Evolutionary conservation across 2,113 vertebrate species (phyloP).

Genomic region (Carassius gibelio): DNA sequence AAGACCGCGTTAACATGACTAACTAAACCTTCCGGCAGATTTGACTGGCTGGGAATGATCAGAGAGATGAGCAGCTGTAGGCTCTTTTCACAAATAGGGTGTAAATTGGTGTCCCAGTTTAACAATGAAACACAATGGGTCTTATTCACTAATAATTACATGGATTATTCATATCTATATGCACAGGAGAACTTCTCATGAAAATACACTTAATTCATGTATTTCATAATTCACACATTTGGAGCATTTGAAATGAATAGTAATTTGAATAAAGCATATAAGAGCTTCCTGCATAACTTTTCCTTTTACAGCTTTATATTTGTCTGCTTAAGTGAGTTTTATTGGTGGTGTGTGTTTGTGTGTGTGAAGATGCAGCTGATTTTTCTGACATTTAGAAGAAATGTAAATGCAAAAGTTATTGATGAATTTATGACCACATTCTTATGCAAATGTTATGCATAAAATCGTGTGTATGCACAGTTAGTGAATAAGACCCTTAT

Average conservation of each 20-base stretch:
- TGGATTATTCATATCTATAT: neutral
- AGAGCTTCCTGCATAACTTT: neutral
- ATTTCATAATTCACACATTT: neutral
- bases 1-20: neutral
- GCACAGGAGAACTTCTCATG: neutral
- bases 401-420: neutral
- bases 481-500: neutral
- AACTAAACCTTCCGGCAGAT: neutral
- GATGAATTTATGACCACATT: neutral
- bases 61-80: neutral
- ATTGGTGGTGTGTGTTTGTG: neutral
- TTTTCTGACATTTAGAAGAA: neutral
- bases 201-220: neutral
- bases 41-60: neutral
- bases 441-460: neutral
- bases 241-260: neutral
- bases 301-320: neutral
- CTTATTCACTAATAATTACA: neutral
- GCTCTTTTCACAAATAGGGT: constrained; percentile 10
- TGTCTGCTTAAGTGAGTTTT: neutral
- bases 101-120: neutral
- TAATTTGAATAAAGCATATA: neutral
- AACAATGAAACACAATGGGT: neutral
- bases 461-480: neutral
- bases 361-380: neutral